Base-by-base conservation (phyloP, 2,113 vertebrate species). In the Morone saxatilis region DNA sequence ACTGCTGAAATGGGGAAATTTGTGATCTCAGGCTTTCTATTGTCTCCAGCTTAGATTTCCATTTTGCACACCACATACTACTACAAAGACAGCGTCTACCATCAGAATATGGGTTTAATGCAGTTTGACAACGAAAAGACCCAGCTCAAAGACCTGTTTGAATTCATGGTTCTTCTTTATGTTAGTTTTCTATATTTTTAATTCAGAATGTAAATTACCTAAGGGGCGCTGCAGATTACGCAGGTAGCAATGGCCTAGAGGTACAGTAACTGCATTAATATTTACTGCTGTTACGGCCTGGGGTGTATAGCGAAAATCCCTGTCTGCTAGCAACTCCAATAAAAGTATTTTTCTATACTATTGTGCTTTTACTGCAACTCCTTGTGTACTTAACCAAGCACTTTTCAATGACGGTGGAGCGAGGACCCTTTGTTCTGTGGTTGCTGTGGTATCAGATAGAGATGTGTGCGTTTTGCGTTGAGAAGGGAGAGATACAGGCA, bases 361-460 rank as follows among this genome's bases (percentile, higher is more conserved):
- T 57, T 56, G 20, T 47, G 17, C 25, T 60, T 67, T 70, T 45
- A 17, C 10, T 61, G 47, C 62, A 53, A 20, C 31, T 40, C 16
- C 50, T 75, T 4, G 10, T 1, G 10, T 9, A 60, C 19, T 41
- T 60, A 19, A 71, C 47, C 25, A 62, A 48, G 47, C 63, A 45
- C 62, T 78, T 82, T 73, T 22, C 43, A 67, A 22, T 38, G 60
- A 73, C 41, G 62, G 9, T 10, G 10, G 19, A 71, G 63, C 38
- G 5, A 71, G 84, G 71, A 92, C 83, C 78, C 80, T 83, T 81
- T 78, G 84, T 91, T 72, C 79, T 74, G 36, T 71, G 48, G 76
- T 92, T 93, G 80, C 85, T 88, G 86, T 82, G 83, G 78, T 76
- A 78, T 86, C 76, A 69, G 54, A 78, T 63, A 80, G 69, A 88